Evolutionary conservation across 2,888 invertebrate species (phyloP).

Genomic region (Spilarctia lutea): DNA sequence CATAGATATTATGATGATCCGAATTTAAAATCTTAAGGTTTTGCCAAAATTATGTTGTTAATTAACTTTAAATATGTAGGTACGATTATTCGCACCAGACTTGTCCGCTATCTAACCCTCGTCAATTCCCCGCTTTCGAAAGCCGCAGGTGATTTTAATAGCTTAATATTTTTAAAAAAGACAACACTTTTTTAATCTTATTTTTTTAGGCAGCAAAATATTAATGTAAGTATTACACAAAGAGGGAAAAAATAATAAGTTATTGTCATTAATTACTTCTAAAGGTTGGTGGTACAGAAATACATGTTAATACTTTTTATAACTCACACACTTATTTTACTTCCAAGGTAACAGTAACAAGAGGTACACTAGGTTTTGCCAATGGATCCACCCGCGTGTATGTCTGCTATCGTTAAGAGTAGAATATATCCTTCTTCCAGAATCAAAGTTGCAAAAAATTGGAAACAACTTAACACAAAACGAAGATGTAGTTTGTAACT

Average conservation of each 20-base stretch:
- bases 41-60: too few species aligned
- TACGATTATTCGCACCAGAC: too few species aligned
- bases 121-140: not conserved
- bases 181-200: not conserved
- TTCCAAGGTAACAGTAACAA: not conserved
- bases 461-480: too few species aligned
- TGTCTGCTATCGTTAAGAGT: too few species aligned
- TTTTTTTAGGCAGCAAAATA: not conserved
- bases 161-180: not conserved
- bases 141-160: not conserved
- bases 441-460: too few species aligned
- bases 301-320: not conserved
- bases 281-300: not conserved
- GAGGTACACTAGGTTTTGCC: too few species aligned
- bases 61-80: too few species aligned
- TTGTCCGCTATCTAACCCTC: not conserved
- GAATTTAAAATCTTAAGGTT: too few species aligned
- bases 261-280: not conserved
- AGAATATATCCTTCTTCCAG: too few species aligned
- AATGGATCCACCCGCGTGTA: too few species aligned
- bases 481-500: too few species aligned
- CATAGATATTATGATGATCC: too few species aligned
- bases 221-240: not conserved
- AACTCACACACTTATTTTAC: not conserved
- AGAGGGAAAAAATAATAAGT: not conserved